Evolutionary conservation across 2,113 vertebrate genomes (phyloP).

Genomic region (Benitochromis conjunctus): DNA sequence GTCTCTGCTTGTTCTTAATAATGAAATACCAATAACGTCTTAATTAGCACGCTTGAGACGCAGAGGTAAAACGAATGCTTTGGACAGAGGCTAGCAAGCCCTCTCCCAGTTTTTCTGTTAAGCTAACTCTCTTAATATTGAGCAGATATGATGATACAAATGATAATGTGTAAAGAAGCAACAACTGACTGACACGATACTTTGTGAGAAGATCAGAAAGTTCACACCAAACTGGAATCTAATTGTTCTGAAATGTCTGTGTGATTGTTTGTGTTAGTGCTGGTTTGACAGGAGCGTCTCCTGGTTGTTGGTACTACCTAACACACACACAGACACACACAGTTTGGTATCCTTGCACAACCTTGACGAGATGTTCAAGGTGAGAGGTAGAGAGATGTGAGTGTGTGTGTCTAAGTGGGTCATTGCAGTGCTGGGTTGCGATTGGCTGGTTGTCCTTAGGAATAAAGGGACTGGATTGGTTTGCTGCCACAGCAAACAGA

Average conservation of each 20-base stretch:
- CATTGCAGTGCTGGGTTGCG: neutral
- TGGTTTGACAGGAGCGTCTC: neutral
- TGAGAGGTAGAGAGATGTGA: neutral
- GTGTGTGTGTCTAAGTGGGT: slow-evolving; percentile 35
- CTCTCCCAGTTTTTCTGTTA: neutral
- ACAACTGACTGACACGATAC: neutral
- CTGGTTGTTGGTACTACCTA: neutral
- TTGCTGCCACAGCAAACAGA: slow-evolving; percentile 26
- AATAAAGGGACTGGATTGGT: slow-evolving; percentile 17
- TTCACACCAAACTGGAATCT: neutral
- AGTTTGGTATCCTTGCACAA: slow-evolving; percentile 6
- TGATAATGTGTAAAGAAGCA: neutral
- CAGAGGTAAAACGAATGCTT: neutral
- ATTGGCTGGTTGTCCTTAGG: slow-evolving; percentile 36
- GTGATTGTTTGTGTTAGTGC: neutral
- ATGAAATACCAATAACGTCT: neutral
- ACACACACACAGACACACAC: neutral
- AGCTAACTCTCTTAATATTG: neutral
- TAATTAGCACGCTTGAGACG: neutral
- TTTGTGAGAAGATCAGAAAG: neutral
- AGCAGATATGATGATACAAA: neutral
- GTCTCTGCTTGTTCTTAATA: neutral
- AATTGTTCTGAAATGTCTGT: neutral
- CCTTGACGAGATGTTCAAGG: slow-evolving; percentile 48
- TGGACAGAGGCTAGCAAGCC: neutral